phyloP scores from a whole-genome alignment of 2,888 invertebrate genomes.

The Leptinotarsa juncta region DNA sequence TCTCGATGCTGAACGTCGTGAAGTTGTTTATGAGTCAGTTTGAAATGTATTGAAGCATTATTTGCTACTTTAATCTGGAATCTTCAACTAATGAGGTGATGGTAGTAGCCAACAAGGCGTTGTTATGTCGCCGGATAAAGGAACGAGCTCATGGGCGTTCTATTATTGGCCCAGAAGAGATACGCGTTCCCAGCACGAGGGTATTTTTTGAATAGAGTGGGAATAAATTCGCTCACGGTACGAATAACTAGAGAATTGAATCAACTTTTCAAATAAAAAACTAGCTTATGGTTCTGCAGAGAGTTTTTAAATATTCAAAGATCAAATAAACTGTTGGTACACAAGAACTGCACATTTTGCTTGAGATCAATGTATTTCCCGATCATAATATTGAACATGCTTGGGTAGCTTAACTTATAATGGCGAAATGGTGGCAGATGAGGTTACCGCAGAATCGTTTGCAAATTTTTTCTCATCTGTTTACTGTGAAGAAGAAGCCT shows the following conservation, averaged over 20 bases:
- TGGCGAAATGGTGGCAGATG: too few species aligned
- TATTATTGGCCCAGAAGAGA: constrained; percentile 19
- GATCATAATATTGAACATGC: too few species aligned
- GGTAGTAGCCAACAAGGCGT: constrained; percentile 41
- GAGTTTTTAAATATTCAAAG: too few species aligned
- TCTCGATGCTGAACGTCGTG: constrained; percentile 24
- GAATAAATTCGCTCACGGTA: background rate
- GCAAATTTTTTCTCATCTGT: too few species aligned
- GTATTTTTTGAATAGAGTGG: background rate
- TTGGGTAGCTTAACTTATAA: too few species aligned
- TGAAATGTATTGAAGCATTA: constrained; percentile 44
- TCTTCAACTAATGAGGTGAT: constrained; percentile 48
- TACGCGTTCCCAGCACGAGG: constrained; percentile 19
- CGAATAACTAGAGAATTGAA: background rate
- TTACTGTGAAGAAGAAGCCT: too few species aligned
- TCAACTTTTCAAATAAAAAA: background rate
- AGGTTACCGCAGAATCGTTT: too few species aligned
- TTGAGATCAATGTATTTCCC: too few species aligned
- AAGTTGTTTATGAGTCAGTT: constrained; percentile 43
- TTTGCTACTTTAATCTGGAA: constrained; percentile 46
- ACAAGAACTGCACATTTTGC: too few species aligned
- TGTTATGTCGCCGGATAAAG: constrained; percentile 32
- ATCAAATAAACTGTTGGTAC: too few species aligned
- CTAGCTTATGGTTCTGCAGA: too few species aligned
- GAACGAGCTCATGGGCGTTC: constrained; percentile 19